Conservation (phyloP, 64 coral and sea anemone species). For the Catalaphyllia jardinei region DNA sequence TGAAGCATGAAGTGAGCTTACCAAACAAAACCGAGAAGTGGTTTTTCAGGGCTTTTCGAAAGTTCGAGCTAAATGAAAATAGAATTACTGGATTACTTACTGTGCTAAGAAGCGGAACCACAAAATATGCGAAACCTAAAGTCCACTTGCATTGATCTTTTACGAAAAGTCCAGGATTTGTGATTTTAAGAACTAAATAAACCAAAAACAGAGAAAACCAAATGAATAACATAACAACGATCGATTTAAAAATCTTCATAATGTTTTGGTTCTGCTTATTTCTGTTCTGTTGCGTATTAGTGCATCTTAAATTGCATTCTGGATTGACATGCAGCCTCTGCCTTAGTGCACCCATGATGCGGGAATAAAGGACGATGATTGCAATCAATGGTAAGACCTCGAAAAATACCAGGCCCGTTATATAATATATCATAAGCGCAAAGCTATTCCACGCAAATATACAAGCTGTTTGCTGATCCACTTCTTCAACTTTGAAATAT, state of each 20-base stretch:
- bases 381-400: not conserved
- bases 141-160: constrained; percentile 5
- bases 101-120: not conserved
- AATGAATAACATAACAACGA: not conserved
- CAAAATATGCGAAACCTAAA: not conserved
- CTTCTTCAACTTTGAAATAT: not conserved
- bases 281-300: not conserved
- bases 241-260: constrained; percentile 6
- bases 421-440: not conserved
- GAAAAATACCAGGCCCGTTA: not conserved
- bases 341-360: not conserved
- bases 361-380: constrained; percentile 3
- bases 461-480: not conserved
- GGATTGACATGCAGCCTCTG: no score
- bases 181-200: not conserved
- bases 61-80: constrained; percentile 21
- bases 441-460: not conserved
- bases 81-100: constrained; percentile 6
- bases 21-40: not conserved
- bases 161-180: not conserved
- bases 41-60: not conserved
- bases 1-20: not conserved
- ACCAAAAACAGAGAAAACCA: not conserved
- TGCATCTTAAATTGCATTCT: not conserved
- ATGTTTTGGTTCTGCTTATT: not conserved